A percentile compares a stretch with the other conserved stretches of the same genome.
phyloP scores from a whole-genome alignment of 2,113 vertebrate genomes.

The Piliocolobus tephrosceles region DNA sequence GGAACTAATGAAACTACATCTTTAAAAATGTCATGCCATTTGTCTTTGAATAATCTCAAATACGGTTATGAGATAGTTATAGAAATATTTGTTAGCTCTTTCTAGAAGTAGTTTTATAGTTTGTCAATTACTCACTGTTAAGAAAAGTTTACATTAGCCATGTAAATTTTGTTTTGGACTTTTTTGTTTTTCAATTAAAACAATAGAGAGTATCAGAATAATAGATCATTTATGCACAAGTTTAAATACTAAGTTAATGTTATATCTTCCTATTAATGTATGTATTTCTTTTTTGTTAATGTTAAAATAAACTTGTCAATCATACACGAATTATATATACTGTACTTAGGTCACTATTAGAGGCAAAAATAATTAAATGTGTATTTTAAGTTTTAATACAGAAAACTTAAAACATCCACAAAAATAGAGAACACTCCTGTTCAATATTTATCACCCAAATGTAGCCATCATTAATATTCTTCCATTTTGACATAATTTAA shows the following conservation, averaged over 20 bases:
- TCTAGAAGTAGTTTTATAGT: slow-evolving; percentile 48
- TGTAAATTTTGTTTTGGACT: slow-evolving; percentile 52
- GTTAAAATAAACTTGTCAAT: slow-evolving; percentile 54
- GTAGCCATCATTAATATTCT: slow-evolving; percentile 44
- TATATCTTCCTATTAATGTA: slow-evolving; percentile 24
- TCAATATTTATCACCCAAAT: slow-evolving; percentile 35
- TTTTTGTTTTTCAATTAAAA: slow-evolving; percentile 51
- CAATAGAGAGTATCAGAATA: slow-evolving; percentile 56
- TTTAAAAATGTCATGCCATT: slow-evolving; percentile 56
- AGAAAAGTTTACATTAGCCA: slow-evolving; percentile 51
- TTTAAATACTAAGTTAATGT: neutral
- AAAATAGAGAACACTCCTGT: neutral
- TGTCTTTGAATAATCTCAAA: slow-evolving; percentile 49
- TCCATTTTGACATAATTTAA: slow-evolving; percentile 51
- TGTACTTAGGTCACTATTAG: neutral
- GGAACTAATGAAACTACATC: slow-evolving; percentile 53
- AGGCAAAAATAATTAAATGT: slow-evolving; percentile 31
- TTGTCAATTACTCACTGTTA: slow-evolving; percentile 34
- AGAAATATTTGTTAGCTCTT: slow-evolving; percentile 51
- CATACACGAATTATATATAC: neutral
- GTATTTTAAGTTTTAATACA: slow-evolving; percentile 25
- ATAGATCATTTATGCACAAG: slow-evolving; percentile 52
- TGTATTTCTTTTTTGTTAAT: slow-evolving; percentile 33
- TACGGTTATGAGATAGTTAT: slow-evolving; percentile 31
- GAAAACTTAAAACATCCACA: slow-evolving; percentile 26